Percentiles rank a stretch among this genome's conserved stretches.
Evolutionary conservation across 2,888 invertebrate species (phyloP).

Genomic region (Andrena bicolor): DNA sequence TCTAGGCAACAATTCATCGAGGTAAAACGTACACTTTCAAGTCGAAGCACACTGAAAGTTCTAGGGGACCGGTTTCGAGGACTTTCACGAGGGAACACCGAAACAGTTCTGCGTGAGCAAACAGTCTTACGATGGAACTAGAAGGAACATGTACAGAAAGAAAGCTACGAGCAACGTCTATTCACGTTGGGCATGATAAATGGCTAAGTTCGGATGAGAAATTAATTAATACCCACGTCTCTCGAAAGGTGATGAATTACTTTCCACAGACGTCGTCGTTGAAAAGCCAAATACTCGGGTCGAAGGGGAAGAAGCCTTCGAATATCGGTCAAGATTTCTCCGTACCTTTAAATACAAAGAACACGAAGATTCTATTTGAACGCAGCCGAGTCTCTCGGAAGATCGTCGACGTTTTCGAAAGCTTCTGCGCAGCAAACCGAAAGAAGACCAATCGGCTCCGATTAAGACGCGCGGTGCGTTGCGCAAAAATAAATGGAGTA

Average conservation of each 20-base stretch:
- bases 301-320: too few relatives aligned
- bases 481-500: slow-evolving; percentile 28
- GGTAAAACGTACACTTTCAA: background rate
- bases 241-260: slow-evolving; percentile 8
- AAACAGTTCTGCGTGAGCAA: background rate
- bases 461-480: slow-evolving; percentile 37
- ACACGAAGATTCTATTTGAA: background rate
- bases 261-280: too few relatives aligned
- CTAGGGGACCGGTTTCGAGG: slow-evolving; percentile 21
- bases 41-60: background rate
- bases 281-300: too few relatives aligned
- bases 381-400: background rate
- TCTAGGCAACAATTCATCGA: background rate
- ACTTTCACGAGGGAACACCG: slow-evolving; percentile 34
- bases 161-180: background rate
- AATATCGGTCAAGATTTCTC: background rate
- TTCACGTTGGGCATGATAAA: slow-evolving; percentile 4
- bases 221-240: slow-evolving; percentile 1
- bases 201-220: slow-evolving; percentile 1
- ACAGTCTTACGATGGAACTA: slow-evolving; percentile 3
- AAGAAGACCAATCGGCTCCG: slow-evolving; percentile 4
- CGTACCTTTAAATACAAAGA: background rate
- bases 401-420: background rate
- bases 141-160: background rate
- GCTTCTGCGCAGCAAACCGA: background rate